Percentiles rank a stretch among this genome's conserved stretches.
Evolutionary conservation across 2,797 vertebrate genomes (phyloP).

Genomic region (Spinus olivaceus): DNA sequence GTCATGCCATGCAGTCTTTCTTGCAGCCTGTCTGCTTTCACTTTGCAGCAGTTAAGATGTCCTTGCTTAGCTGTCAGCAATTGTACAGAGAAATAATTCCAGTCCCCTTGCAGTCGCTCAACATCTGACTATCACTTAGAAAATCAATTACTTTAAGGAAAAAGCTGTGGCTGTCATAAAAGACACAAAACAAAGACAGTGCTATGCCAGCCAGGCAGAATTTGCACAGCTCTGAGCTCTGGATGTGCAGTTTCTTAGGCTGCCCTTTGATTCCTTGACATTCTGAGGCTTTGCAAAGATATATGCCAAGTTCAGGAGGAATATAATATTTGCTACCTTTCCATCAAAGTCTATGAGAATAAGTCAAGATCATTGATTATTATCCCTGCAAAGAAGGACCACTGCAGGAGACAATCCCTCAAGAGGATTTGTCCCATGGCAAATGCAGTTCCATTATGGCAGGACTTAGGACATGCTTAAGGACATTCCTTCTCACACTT

Average conservation of each 20-base stretch:
- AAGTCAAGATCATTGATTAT: background rate
- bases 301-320: background rate
- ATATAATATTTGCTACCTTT: background rate
- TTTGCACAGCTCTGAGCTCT: background rate
- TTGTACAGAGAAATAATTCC: background rate
- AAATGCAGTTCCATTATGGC: background rate
- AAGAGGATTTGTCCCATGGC: background rate
- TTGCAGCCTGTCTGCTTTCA: background rate
- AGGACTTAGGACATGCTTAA: background rate
- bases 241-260: background rate
- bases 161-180: background rate
- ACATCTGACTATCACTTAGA: background rate
- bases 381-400: background rate
- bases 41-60: background rate
- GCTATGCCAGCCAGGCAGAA: background rate
- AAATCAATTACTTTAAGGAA: background rate
- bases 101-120: background rate
- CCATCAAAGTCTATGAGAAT: background rate
- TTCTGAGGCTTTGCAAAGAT: background rate
- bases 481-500: accelerated
- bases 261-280: background rate
- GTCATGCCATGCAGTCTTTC: background rate
- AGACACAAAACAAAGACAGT: background rate
- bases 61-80: background rate
- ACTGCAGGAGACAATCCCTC: background rate